A percentile compares a stretch with the other conserved stretches of the same genome.
Evolutionary conservation across 37 sponge, comb jelly and placozoan genomes (phyloP).

Genomic region (Spongia lamella): DNA sequence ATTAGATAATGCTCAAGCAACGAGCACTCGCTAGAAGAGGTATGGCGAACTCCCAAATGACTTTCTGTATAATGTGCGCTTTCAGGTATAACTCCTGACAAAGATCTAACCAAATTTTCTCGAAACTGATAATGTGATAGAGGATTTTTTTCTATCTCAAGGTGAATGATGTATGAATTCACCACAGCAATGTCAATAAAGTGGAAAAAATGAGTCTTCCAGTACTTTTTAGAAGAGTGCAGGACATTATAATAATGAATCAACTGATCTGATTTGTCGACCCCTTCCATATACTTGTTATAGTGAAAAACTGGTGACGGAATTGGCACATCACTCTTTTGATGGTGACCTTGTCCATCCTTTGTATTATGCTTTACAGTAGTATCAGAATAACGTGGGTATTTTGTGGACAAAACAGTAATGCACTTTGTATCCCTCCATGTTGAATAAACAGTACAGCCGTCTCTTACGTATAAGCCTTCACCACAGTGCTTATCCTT

Average conservation of each 20-base stretch:
- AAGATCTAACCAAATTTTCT: too few species aligned
- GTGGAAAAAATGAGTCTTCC: slow-evolving; percentile 23
- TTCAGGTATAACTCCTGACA: too few species aligned
- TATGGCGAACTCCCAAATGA: too few species aligned
- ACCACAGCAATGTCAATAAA: slow-evolving; percentile 8
- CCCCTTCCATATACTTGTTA: slow-evolving; percentile 26
- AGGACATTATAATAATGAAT: neutral
- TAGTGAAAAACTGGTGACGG: slow-evolving; percentile 2
- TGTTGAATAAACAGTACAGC: neutral
- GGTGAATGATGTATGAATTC: slow-evolving; percentile 6
- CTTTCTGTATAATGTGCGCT: too few species aligned
- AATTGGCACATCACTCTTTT: slow-evolving; percentile 1
- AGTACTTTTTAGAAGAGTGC: slow-evolving; percentile 18
- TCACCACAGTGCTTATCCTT: slow-evolving; percentile 5
- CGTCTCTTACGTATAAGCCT: slow-evolving; percentile 6
- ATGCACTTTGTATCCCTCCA: slow-evolving; percentile 30
- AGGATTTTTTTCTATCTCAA: neutral
- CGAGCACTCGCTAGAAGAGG: too few species aligned
- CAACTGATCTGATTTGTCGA: slow-evolving; percentile 23
- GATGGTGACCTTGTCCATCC: neutral
- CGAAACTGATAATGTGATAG: too few species aligned
- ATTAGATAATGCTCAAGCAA: too few species aligned
- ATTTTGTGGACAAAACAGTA: neutral
- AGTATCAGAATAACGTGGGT: slow-evolving; percentile 2
- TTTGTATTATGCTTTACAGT: neutral